Evolutionary conservation across 2,797 vertebrate genomes (phyloP).

Genomic region (Trachurus trachurus): DNA sequence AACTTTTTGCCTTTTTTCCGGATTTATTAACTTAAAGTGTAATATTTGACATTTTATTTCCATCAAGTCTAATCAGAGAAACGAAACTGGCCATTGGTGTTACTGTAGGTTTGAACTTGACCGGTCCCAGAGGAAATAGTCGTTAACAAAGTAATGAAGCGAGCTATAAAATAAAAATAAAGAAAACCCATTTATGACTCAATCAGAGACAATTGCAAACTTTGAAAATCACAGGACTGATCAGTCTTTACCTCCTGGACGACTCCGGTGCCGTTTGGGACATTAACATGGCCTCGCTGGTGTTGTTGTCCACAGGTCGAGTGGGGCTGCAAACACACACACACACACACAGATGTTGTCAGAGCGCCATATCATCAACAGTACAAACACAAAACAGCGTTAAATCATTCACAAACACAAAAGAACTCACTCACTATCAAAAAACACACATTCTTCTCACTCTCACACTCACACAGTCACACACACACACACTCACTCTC

Average conservation of each 20-base stretch:
- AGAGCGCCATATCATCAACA: slow-evolving; percentile 33
- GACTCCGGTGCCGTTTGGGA: slow-evolving; percentile 88
- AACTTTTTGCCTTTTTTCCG: too few relatives aligned
- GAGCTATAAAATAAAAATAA: too few relatives aligned
- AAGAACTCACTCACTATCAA: slow-evolving; percentile 29
- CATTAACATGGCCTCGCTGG: slow-evolving; percentile 88
- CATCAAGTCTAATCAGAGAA: slow-evolving; percentile 5
- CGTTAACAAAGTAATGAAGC: background rate
- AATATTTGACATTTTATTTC: background rate
- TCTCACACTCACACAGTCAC: slow-evolving; percentile 36
- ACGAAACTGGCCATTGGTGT: background rate
- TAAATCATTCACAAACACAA: slow-evolving; percentile 29
- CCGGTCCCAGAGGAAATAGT: background rate
- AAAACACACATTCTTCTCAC: slow-evolving; percentile 60
- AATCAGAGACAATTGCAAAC: background rate
- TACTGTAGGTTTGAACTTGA: background rate
- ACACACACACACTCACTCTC: slow-evolving; percentile 39
- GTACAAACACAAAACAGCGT: slow-evolving; percentile 16
- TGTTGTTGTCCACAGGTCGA: slow-evolving; percentile 72
- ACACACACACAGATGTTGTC: slow-evolving; percentile 19
- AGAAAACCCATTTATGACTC: too few relatives aligned
- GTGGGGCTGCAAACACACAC: slow-evolving; percentile 73
- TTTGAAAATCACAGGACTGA: background rate
- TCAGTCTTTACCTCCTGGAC: slow-evolving; percentile 88
- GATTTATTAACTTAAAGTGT: too few relatives aligned